A percentile compares a stretch with the other conserved stretches of the same genome.
These are phyloP conservation scores for Tachuris rubrigastra DNA, from an alignment of 2,113 vertebrate species.

Conservation along the genomic window DNA sequence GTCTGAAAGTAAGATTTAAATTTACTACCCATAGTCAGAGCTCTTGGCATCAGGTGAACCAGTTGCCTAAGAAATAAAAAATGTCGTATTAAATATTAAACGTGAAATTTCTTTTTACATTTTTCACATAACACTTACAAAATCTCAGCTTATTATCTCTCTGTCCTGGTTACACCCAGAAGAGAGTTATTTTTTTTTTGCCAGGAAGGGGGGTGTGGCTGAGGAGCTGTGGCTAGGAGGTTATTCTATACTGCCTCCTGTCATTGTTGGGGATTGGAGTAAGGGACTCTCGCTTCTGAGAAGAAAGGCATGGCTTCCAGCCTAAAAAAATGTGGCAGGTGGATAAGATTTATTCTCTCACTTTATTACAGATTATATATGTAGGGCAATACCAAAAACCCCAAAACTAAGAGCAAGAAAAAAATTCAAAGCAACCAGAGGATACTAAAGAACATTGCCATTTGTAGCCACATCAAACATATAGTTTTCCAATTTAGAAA, in stretches of 20 bases:
- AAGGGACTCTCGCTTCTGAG: neutral
- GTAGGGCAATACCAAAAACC: neutral
- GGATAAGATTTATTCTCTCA: neutral
- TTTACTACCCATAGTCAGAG: neutral
- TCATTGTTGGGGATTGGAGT: accelerated
- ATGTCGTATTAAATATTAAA: neutral
- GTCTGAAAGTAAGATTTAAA: neutral
- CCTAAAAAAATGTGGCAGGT: neutral
- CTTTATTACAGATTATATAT: neutral
- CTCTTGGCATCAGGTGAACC: neutral
- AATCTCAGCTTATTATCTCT: neutral
- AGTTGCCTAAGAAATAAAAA: neutral
- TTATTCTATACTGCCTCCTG: neutral
- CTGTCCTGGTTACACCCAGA: neutral
- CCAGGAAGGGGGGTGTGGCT: neutral
- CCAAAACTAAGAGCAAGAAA: neutral
- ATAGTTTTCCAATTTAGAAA: neutral
- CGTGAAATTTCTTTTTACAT: neutral
- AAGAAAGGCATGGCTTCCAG: neutral
- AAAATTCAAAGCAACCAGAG: neutral
- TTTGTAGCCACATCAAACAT: neutral
- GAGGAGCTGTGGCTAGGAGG: accelerated
- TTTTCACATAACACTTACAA: neutral
- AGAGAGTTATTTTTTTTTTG: neutral
- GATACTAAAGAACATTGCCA: neutral